A percentile compares a stretch with the other conserved stretches of the same genome.
These are phyloP conservation scores for Nezara viridula DNA, from an alignment of 2,888 invertebrate genomes.

Conservation along the genomic window DNA sequence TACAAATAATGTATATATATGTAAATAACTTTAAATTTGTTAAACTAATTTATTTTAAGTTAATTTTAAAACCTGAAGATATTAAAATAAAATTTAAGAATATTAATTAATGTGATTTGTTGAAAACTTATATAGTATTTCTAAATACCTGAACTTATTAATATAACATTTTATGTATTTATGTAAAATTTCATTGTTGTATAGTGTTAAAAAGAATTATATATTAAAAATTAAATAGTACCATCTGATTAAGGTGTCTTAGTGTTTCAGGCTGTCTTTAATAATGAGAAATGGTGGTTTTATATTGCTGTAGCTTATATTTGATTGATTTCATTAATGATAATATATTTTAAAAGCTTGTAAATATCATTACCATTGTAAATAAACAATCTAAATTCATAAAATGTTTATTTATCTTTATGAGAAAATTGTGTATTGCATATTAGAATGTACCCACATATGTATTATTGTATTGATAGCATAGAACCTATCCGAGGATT, in stretches of 20 bases:
- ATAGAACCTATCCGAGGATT: neutral
- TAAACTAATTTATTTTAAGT: neutral
- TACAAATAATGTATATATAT: neutral
- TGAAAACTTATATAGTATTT: neutral
- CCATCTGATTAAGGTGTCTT: neutral
- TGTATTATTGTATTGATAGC: neutral
- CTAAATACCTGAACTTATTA: slow-evolving; percentile 12
- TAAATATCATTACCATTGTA: neutral
- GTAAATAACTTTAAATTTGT: neutral
- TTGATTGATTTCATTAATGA: neutral
- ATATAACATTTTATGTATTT: neutral
- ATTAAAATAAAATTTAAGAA: neutral
- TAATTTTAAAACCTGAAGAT: neutral
- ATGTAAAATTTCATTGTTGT: neutral
- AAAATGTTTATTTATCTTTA: neutral
- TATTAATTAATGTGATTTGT: neutral
- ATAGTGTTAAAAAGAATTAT: neutral
- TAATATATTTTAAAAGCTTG: neutral
- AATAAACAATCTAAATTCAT: neutral
- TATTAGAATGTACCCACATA: neutral
- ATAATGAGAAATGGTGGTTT: neutral
- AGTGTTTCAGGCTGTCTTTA: neutral
- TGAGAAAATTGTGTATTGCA: neutral
- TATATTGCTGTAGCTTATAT: neutral
- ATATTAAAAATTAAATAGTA: neutral